Evolutionary conservation across 1,140 invertebrate genomes (phyloP).

Genomic region (Battus philenor): DNA sequence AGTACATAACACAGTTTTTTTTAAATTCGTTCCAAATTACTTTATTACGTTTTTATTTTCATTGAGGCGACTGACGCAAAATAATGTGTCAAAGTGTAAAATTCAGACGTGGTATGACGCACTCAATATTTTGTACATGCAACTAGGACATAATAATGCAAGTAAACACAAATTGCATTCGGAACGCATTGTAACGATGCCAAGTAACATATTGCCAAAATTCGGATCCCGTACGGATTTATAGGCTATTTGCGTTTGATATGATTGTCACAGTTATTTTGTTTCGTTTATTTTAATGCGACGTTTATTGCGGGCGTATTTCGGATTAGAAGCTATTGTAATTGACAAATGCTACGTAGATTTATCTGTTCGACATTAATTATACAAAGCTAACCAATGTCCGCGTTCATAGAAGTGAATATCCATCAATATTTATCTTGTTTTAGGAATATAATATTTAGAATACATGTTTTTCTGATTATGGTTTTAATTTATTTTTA

Average conservation of each 20-base stretch:
- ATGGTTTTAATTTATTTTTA: too few relatives aligned
- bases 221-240: conserved; percentile 31
- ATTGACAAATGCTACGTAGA: conserved; percentile 5
- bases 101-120: conserved; percentile 16
- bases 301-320: conserved; percentile 19
- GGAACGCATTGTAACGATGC: conserved; percentile 43
- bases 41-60: background rate
- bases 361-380: conserved; percentile 12
- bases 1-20: too few relatives aligned
- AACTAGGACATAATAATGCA: conserved; percentile 36
- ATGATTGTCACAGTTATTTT: conserved; percentile 34
- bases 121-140: conserved; percentile 26
- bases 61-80: background rate
- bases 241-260: conserved; percentile 35
- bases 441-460: too few relatives aligned
- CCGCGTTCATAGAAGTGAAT: too few relatives aligned
- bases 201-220: conserved; percentile 53
- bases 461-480: too few relatives aligned
- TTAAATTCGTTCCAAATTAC: conserved; percentile 2
- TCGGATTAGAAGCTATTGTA: conserved; percentile 10
- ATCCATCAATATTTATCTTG: too few relatives aligned
- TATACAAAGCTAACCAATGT: too few relatives aligned
- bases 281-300: conserved; percentile 20
- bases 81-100: background rate
- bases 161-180: conserved; percentile 50